Evolutionary conservation across 2,113 vertebrate species (phyloP), one percentile per base, ranked within the genome.

Genomic region (Platycercus adscitus): DNA sequence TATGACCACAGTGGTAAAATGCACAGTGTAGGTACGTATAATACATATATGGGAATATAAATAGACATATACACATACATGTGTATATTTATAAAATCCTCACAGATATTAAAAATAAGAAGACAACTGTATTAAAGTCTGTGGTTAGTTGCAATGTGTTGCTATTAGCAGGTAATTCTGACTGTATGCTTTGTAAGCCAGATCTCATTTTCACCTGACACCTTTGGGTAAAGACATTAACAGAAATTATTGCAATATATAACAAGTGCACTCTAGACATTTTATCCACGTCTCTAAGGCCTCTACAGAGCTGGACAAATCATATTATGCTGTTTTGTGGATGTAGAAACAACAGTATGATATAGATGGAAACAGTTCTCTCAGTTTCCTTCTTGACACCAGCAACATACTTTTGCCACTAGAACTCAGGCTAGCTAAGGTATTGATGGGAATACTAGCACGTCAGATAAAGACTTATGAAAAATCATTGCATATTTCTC

Each of bases 51-150:
- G 11, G 8, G 4, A 17, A 3, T 69, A 41, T 37, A 60, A 33
- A 33, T 8, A 55, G 1, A 12, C 9, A 18, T 28, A 17, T 25
- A 10, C 0, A 64, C 1, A 8, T 31, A 17, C 9, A 33, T 21
- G 1, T 47, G 23, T 56, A 19, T 26, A 35, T 71, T 35, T 76
- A 37, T 58, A 68, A 63, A 79, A 68, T 68, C 71, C 7, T 64
- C 17, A 6, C 5, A 53, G 21, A 20, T 68, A 82, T 35, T 11
- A 16, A 43, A 25, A 81, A 31, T 35, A 39, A 39, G 39, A 39
- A 39, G 39, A 39, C 3, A 47, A 17, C 8, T 58, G 1, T 12
- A 44, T 29, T 44, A 39, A 9, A 70, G 25, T 18, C 15, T 69
- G 24, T 63, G 14, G 5, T 64, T 83, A 24, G 3, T 39, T 71